Evolutionary conservation across 2,797 vertebrate species (phyloP), one percentile per base, ranked within the genome.

Genomic region (Macropodus opercularis): DNA sequence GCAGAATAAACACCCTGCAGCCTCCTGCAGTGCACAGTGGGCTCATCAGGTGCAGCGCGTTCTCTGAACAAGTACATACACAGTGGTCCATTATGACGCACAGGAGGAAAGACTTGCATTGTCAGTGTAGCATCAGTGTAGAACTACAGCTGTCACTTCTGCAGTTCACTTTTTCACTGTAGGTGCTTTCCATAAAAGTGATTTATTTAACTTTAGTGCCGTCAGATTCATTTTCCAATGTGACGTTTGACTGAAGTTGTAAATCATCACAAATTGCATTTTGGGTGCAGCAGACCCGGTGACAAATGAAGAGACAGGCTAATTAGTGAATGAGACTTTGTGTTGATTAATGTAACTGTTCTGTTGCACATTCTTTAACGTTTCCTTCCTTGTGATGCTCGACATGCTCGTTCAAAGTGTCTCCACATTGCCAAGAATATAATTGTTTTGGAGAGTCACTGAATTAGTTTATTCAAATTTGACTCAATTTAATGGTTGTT

Each of bases 1-100:
- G 42, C 51, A 48, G 68, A 52, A 70, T 44, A 68, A 77, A 74
- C 63, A 49, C 51, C 77, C 73, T 1, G 54, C 60, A 3, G 63
- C 60, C 54, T 39, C 77, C 75, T 15, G 52, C 61, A 0, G 76
- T 9, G 68, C 62, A 1, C 42, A 21, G 36, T 46, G 64, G 79
- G 72, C 27, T 13, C 12, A 42, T 66, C 67, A n/a, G 46, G 23
- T 51, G 62, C 65, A 35, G 31, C 60, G 1, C 6, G 14, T n/a
- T 49, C 73, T 50, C 1, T 26, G 17, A 43, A 42, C 59, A 51
- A 24, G 44, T 21, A 71, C 27, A 22, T 14, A 41, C 62, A 5
- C 40, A 49, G 32, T 2, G 40, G 47, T 43, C 14, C n/a, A n/a
- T 2, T 6, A n/a, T n/a, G 11, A 24, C 40, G 26, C 39, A 39